Conservation (phyloP, 2,797 vertebrate genomes). For the Phataginus tricuspis region DNA sequence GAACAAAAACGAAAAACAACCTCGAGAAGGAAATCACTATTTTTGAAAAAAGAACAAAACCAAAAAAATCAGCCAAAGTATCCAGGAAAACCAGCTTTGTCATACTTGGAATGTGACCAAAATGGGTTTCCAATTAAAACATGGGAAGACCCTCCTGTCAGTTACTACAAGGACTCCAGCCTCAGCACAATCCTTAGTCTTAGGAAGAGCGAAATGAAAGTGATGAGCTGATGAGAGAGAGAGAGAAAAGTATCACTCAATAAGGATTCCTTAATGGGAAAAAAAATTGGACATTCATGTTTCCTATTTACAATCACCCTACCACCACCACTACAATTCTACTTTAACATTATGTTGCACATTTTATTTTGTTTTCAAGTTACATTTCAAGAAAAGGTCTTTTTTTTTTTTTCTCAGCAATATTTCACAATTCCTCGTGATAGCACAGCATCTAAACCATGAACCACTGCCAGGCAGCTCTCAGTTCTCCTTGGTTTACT, state of each 20-base stretch:
- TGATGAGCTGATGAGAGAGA: neutral
- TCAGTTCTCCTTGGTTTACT: conserved; percentile 63
- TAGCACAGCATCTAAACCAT: conserved; percentile 59
- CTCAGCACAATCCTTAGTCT: neutral
- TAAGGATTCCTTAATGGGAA: conserved; percentile 50
- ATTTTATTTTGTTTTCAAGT: conserved; percentile 79
- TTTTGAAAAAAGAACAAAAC: neutral
- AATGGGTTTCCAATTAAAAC: conserved; percentile 64
- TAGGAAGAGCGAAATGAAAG: conserved; percentile 38
- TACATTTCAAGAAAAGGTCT: conserved; percentile 72
- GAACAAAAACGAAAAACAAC: neutral
- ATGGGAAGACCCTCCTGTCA: conserved; percentile 6
- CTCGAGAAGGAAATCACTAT: conserved; percentile 36
- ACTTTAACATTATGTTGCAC: conserved; percentile 63
- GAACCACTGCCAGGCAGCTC: conserved; percentile 61
- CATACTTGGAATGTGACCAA: conserved; percentile 56
- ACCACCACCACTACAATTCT: conserved; percentile 58
- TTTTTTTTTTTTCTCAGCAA: conserved; percentile 1
- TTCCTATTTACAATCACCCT: conserved; percentile 72
- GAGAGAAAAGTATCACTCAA: neutral
- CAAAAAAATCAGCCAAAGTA: neutral
- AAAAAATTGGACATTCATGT: conserved; percentile 27
- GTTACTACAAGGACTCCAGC: neutral
- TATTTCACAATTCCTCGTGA: conserved; percentile 54
- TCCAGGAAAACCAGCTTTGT: conserved; percentile 41